Conservation (phyloP, 2,797 vertebrate genomes). For the Monodelphis domestica region DNA sequence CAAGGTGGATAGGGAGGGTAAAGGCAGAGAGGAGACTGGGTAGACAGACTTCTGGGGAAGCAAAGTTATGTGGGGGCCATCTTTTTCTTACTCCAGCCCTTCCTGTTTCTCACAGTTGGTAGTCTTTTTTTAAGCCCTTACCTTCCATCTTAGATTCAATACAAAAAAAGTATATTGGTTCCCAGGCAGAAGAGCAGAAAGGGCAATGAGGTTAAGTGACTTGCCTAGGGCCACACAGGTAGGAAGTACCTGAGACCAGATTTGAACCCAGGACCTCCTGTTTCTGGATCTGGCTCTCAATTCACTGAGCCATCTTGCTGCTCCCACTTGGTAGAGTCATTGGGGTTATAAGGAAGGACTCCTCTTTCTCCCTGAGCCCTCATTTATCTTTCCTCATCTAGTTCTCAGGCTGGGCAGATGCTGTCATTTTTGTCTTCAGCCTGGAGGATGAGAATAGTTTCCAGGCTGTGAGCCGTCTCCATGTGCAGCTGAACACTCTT, state of each 20-base stretch:
- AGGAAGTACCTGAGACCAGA: no score
- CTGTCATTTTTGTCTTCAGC: constrained; percentile 95
- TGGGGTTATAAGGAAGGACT: constrained; percentile 26
- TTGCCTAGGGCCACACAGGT: no score
- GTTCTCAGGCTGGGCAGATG: constrained; percentile 97
- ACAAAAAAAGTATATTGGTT: no score
- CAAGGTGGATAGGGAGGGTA: constrained; percentile 86
- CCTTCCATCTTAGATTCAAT: no score
- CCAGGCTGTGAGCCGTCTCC: constrained; percentile 91
- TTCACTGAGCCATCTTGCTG: no score
- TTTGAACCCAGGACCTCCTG: no score
- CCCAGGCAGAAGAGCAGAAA: no score
- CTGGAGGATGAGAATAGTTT: constrained; percentile 96
- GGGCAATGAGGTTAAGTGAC: no score
- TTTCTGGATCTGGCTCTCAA: no score
- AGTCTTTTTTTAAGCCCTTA: no score
- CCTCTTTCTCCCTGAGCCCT: constrained; percentile 46
- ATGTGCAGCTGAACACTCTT: constrained; percentile 87
- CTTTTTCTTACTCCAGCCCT: not conserved
- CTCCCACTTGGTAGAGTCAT: not conserved
- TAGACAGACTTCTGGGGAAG: not conserved
- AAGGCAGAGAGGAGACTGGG: not conserved
- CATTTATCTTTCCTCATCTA: constrained; percentile 73
- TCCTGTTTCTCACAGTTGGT: constrained; percentile 8
- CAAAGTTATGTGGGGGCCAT: not conserved